Base-by-base conservation (phyloP, 35 echinoderm and acorn worm species). In the Chiridota heheva region DNA sequence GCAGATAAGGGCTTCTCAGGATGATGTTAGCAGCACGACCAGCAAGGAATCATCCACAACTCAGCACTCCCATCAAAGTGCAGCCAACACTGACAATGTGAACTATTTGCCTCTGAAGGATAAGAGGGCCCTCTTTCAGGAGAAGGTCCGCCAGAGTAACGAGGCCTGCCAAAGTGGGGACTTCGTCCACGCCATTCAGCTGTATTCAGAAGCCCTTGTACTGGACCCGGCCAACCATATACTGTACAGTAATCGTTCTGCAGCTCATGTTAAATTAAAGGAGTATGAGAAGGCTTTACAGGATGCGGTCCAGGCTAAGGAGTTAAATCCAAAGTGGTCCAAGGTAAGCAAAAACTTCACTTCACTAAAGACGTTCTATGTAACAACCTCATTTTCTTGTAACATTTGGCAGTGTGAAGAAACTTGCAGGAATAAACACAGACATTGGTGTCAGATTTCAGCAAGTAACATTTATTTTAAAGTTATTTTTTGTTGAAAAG, bases 231-330 rank as follows among this genome's bases (percentile, higher is more conserved):
- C 84, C 29, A 98, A 98, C 65, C 89, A 98, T 47, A 84, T 98
- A n/a, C 60, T 98, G 72, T 98, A 85, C 84, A 98, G 95, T 49
- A 98, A 98, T 73, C 84, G 95, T 0, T 98, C 95, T 0, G 95
- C 95, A 0, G 95, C 95, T 7, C 85, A 92, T 45, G 86, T 98
- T 32, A 98, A 98, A 75, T 63, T 98, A 45, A 81, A 88, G 75
- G 83, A 98, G 7, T 98, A 85, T 53, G 95, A 98, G 73, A 88
- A 74, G 74, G 95, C 95, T 7, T 81, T 98, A 26, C 90, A 91
- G 56, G 95, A 98, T 78, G 95, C 95, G 13, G 81, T 79, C 25
- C 87, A 86, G 44, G 95, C 95, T 17, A 84, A 87, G 69, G 95
- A 98, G 32, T 81, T 98, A 26, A 98, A 98, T 69, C 89, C 89